Base-by-base conservation (phyloP, 2,113 vertebrate genomes). In the Sminthopsis crassicaudata region DNA sequence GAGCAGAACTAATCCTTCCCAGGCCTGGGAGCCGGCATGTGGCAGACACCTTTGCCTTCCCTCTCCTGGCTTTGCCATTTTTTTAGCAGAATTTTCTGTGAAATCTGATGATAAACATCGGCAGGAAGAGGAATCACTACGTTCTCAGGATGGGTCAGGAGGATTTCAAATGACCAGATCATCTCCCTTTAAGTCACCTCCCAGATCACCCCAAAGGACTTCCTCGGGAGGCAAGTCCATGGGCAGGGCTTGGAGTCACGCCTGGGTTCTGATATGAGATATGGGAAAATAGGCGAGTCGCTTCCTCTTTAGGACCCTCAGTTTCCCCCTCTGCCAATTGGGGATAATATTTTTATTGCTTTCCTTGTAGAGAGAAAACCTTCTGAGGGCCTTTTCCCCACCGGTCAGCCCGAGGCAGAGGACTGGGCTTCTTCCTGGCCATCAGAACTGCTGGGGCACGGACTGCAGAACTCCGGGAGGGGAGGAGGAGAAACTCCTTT, bases 41-140 rank as follows among this genome's bases (percentile, higher is more conserved):
- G 11, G 8, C 25, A 25, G 42, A 46, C 42, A 27, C 19, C 92
- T 91, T 16, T 24, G 8, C 6, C 19, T 51, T 2, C 16, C 36
- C 22, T 8, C 14, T 50, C 10, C 52, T 30, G n/a, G 60, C 42
- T 90, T 57, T 76, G 90, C 84, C 26, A 76, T 92, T 76, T 2
- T 92, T 93, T 93, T 92, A 95, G 52, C 24, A 30, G 12, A 26
- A 76, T 97, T 97, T 98, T 92, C 92, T 97, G 96, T 95, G 54
- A 92, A 98, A 97, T 96, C 93, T 97, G 92, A 97, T 95, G 96
- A 94, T 94, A 97, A 97, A 93, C 27, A 94, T 53, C 89, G 96
- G 94, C 91, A 76, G 25, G 96, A 92, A 95, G 55, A 22, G 14
- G 57, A 55, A 97, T 46, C 97, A 96, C 89, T 91, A 96, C 97